Evolutionary conservation across 2,113 vertebrate species (phyloP).

Genomic region (Herpailurus yagouaroundi): DNA sequence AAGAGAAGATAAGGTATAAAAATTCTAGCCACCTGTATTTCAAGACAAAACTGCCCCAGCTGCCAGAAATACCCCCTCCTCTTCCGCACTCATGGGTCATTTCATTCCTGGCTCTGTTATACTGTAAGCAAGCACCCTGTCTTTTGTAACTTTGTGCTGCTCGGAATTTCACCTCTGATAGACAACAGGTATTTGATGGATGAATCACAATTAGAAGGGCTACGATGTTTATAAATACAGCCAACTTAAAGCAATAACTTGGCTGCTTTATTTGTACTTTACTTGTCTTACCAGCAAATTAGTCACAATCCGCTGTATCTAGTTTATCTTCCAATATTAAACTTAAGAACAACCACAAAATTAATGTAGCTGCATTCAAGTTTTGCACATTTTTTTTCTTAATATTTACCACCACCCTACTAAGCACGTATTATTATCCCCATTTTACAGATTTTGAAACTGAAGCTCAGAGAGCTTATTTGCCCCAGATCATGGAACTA

Average conservation of each 20-base stretch:
- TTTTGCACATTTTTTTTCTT: neutral
- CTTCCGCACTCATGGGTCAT: neutral
- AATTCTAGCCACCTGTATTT: neutral
- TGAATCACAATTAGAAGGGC: neutral
- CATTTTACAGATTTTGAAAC: neutral
- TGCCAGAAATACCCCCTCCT: neutral
- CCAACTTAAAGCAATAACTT: neutral
- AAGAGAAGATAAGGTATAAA: neutral
- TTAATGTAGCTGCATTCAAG: neutral
- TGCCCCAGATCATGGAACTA: neutral
- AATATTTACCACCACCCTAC: neutral
- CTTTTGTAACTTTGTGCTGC: neutral
- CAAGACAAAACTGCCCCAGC: neutral
- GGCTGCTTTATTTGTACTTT: neutral
- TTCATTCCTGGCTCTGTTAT: neutral
- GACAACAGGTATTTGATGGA: neutral
- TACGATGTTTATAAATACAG: neutral
- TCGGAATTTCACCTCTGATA: neutral
- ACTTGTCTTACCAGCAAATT: neutral
- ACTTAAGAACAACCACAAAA: neutral
- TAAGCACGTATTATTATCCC: neutral
- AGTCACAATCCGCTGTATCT: neutral
- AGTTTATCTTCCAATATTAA: neutral
- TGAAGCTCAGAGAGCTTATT: neutral
- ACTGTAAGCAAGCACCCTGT: neutral